Evolutionary conservation across 2,797 vertebrate genomes (phyloP).

Genomic region (Acipenser transmontanus): DNA sequence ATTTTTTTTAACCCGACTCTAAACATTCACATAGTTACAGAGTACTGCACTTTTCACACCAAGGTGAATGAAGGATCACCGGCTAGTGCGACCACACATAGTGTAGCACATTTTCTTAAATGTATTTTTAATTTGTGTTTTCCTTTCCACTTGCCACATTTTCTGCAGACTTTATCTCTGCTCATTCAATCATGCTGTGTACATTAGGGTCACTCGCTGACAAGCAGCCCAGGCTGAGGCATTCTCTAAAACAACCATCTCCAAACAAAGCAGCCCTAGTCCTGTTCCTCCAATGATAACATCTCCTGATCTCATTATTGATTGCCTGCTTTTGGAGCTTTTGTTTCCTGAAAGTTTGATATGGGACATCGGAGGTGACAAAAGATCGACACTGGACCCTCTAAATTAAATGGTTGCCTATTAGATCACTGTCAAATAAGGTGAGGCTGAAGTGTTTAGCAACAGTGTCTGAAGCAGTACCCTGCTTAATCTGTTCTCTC

Average conservation of each 20-base stretch:
- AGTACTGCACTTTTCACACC: constrained; percentile 2
- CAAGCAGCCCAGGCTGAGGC: constrained; percentile 45
- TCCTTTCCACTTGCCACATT: constrained; percentile 43
- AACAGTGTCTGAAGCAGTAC: constrained; percentile 54
- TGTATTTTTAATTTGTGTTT: constrained; percentile 40
- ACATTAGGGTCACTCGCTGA: constrained; percentile 56
- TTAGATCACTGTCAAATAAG: constrained; percentile 43
- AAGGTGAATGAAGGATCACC: constrained; percentile 31
- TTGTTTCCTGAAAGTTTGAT: constrained; percentile 77
- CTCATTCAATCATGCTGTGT: constrained; percentile 47
- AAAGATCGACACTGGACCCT: constrained; percentile 54
- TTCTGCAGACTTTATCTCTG: constrained; percentile 56
- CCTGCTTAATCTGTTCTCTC: constrained; percentile 68
- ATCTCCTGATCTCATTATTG: constrained; percentile 69
- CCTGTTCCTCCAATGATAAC: constrained; percentile 60
- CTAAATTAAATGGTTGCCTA: constrained; percentile 51
- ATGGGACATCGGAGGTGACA: constrained; percentile 56
- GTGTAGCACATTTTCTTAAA: constrained; percentile 23
- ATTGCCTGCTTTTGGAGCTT: constrained; percentile 63
- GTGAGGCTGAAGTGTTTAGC: constrained; percentile 52
- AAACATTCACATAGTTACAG: no score
- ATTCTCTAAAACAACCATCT: constrained; percentile 50
- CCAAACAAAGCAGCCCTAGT: constrained; percentile 51
- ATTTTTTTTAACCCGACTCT: no score
- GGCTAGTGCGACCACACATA: constrained; percentile 8